Percentiles rank a stretch among this genome's conserved stretches.
These are phyloP conservation scores for zebrafish (Danio rerio) DNA, from an alignment of 2,113 vertebrate genomes.

Conservation along the genomic window DNA sequence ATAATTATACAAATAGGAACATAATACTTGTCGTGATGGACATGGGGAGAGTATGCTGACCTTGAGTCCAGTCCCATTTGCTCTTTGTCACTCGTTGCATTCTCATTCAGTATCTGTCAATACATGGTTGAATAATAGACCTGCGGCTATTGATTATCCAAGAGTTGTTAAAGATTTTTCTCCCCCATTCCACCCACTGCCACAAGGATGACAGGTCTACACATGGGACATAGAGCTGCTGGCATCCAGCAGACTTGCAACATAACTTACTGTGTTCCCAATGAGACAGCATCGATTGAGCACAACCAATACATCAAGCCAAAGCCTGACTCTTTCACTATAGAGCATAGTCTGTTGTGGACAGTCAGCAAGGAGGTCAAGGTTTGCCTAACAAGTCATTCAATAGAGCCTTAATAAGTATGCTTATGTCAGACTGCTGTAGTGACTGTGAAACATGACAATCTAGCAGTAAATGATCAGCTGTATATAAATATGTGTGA, in stretches of 20 bases:
- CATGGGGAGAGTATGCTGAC: slow-evolving; percentile 73
- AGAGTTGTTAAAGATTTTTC: slow-evolving; percentile 81
- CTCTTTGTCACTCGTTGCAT: slow-evolving; percentile 82
- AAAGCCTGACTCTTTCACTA: slow-evolving; percentile 56
- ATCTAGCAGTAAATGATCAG: slow-evolving; percentile 28
- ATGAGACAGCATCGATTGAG: slow-evolving; percentile 80
- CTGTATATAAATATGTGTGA: background rate
- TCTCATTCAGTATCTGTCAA: slow-evolving; percentile 71
- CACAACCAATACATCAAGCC: slow-evolving; percentile 72
- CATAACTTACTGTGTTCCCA: slow-evolving; percentile 83
- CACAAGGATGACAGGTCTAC: slow-evolving; percentile 52
- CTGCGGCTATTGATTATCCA: slow-evolving; percentile 84
- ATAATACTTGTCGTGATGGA: slow-evolving; percentile 61
- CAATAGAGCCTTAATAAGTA: slow-evolving; percentile 31
- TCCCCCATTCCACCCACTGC: slow-evolving; percentile 64
- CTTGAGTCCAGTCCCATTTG: slow-evolving; percentile 75
- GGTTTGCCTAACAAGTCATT: slow-evolving; percentile 54
- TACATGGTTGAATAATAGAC: slow-evolving; percentile 82
- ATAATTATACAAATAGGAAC: slow-evolving; percentile 59
- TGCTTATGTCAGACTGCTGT: slow-evolving; percentile 39
- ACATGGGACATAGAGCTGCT: slow-evolving; percentile 53
- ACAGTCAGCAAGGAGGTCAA: slow-evolving; percentile 58
- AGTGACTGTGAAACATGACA: slow-evolving; percentile 1
- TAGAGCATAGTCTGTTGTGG: background rate
- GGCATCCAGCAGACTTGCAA: slow-evolving; percentile 55